phyloP scores from a whole-genome alignment of 2,888 invertebrate species.

The Theodoxus fluviatilis region DNA sequence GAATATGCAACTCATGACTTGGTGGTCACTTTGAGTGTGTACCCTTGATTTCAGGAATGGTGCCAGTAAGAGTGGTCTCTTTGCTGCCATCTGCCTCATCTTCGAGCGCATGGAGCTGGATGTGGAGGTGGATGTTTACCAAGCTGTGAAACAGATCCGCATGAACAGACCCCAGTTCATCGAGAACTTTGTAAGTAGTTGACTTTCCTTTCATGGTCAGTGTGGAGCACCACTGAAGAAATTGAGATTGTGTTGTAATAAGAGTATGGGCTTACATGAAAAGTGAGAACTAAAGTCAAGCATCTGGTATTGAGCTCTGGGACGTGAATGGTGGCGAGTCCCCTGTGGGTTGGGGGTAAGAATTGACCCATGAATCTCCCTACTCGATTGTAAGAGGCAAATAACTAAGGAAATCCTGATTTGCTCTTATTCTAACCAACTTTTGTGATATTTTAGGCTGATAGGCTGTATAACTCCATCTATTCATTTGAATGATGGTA shows the following conservation, averaged over 20 bases:
- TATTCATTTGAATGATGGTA: background rate
- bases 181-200: conserved; percentile 51
- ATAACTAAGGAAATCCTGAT: background rate
- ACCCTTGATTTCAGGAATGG: conserved; percentile 63
- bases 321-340: no score
- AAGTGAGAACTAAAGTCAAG: no score
- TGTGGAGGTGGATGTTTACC: conserved; percentile 62
- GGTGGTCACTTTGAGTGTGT: no score
- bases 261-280: no score
- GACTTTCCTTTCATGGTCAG: background rate
- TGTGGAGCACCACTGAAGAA: no score
- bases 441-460: background rate
- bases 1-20: no score
- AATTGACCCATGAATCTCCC: no score
- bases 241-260: no score
- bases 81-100: conserved; percentile 57
- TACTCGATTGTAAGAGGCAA: no score
- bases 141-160: conserved; percentile 61
- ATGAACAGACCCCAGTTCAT: conserved; percentile 62
- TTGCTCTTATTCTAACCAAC: background rate
- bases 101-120: conserved; percentile 61
- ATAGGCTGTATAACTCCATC: no score
- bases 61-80: conserved; percentile 60
- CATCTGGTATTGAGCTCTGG: no score
- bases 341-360: no score